A percentile compares a stretch with the other conserved stretches of the same genome.
Conservation (phyloP, 2,797 vertebrate species). For the Sardinella longiceps region DNA sequence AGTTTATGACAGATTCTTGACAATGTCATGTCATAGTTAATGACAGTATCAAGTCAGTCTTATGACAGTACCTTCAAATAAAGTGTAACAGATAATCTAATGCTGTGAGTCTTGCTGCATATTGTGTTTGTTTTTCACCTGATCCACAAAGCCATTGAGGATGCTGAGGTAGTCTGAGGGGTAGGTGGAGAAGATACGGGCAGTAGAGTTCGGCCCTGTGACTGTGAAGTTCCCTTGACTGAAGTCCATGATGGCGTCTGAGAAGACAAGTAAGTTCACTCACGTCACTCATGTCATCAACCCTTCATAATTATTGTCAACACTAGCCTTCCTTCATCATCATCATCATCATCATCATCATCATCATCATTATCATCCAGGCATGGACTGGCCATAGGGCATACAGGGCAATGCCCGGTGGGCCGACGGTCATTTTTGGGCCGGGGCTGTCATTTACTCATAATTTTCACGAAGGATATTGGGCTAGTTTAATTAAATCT, state of each 20-base stretch:
- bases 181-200: slow-evolving; percentile 88
- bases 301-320: background rate
- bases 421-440: no score
- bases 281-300: background rate
- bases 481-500: no score
- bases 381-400: no score
- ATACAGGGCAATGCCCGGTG: no score
- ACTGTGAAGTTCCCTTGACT: slow-evolving; percentile 69
- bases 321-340: background rate
- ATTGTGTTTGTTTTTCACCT: slow-evolving; percentile 68
- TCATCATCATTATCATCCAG: background rate
- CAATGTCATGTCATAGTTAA: no score
- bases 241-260: slow-evolving; percentile 84
- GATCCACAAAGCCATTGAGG: slow-evolving; percentile 87
- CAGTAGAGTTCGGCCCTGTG: slow-evolving; percentile 78
- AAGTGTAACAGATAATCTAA: no score
- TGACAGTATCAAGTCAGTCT: no score
- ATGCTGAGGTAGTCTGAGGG: slow-evolving; percentile 82
- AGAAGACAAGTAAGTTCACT: background rate
- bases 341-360: slow-evolving; percentile 18
- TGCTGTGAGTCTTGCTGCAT: no score
- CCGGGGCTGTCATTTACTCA: no score
- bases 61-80: no score
- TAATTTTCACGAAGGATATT: no score
- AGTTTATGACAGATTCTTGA: no score